Evolutionary conservation across 2,797 vertebrate genomes (phyloP).

Genomic region (Acanthurus leucopareius): DNA sequence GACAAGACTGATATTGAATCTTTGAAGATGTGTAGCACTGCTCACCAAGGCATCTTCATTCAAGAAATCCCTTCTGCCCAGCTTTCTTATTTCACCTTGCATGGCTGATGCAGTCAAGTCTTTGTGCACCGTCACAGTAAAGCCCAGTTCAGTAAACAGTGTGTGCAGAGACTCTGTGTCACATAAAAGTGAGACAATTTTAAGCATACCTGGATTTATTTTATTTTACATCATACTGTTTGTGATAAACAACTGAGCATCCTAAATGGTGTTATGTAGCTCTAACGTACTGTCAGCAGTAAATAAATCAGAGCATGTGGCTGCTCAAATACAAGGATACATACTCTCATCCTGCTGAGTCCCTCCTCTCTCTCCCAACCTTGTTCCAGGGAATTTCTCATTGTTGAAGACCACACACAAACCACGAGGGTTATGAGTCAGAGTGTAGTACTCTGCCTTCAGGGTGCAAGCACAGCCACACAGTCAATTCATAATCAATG

Average conservation of each 20-base stretch:
- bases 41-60: constrained; percentile 71
- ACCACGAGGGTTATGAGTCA: constrained; percentile 80
- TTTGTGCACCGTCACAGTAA: constrained; percentile 50
- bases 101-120: constrained; percentile 79
- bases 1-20: neutral
- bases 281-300: neutral
- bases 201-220: neutral
- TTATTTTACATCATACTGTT: neutral
- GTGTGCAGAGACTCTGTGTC: constrained; percentile 71
- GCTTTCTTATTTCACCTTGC: fast-evolving
- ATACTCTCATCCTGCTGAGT: constrained; percentile 71
- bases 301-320: neutral
- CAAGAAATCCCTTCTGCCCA: neutral
- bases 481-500: neutral
- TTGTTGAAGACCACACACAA: constrained; percentile 80
- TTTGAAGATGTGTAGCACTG: neutral
- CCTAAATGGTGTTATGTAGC: neutral
- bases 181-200: constrained; percentile 28
- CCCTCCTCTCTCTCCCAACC: neutral
- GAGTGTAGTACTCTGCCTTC: constrained; percentile 64
- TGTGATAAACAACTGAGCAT: neutral
- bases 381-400: fast-evolving
- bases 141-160: constrained; percentile 82
- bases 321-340: constrained; percentile 7
- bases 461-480: constrained; percentile 27